Evolutionary conservation across 2,113 vertebrate species (phyloP).

Genomic region (Carassius carassius): DNA sequence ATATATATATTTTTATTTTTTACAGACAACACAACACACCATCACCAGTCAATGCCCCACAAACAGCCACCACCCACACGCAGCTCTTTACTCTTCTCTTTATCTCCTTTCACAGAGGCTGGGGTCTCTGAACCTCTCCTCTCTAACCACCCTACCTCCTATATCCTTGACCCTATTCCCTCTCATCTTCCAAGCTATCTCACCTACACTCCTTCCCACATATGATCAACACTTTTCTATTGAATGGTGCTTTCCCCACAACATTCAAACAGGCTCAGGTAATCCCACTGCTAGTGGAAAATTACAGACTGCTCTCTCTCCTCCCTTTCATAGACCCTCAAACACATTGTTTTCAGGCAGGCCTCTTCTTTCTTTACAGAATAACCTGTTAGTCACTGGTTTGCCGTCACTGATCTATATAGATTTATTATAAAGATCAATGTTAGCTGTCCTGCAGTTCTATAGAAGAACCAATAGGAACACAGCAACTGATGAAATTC

Average conservation of each 20-base stretch:
- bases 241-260: not conserved
- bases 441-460: not conserved
- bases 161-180: slow-evolving; percentile 17
- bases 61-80: slow-evolving; percentile 15
- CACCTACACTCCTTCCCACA: not conserved
- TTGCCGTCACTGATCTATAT: not conserved
- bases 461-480: not conserved
- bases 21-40: slow-evolving; percentile 5
- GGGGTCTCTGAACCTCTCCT: slow-evolving; percentile 3
- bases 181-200: slow-evolving; percentile 7
- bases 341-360: not conserved
- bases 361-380: not conserved
- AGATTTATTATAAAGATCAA: no score
- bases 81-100: slow-evolving; percentile 3
- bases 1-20: no score
- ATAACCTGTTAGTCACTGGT: not conserved
- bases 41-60: slow-evolving; percentile 14
- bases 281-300: not conserved
- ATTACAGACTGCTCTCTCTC: slow-evolving; percentile 1
- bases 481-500: no score
- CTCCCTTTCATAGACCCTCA: not conserved
- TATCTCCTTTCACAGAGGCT: slow-evolving; percentile 6
- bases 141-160: not conserved
- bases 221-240: not conserved
- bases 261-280: not conserved